Conservation (phyloP, 2,888 invertebrate genomes). For the Oscheius sp. region DNA sequence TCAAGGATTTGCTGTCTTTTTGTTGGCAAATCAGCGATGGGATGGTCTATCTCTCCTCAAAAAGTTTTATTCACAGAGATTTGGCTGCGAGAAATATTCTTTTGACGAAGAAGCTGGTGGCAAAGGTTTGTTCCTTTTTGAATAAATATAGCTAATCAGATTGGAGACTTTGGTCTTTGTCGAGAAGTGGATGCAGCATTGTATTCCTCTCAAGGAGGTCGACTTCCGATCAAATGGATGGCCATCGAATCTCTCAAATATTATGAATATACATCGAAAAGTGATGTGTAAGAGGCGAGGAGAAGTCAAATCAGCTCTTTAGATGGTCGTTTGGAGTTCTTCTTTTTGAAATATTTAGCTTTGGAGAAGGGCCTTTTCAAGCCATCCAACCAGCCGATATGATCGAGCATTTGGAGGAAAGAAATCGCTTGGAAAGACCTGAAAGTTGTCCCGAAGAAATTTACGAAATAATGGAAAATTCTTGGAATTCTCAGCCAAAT, state of each 20-base stretch:
- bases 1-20: conserved; percentile 56
- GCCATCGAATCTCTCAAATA: conserved; percentile 57
- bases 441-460: conserved; percentile 50
- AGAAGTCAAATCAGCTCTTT: too few species aligned
- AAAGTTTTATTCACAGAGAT: background rate
- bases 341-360: conserved; percentile 56
- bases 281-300: conserved; percentile 53
- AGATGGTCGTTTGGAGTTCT: conserved; percentile 61
- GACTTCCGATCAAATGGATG: conserved; percentile 65
- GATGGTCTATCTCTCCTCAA: background rate
- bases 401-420: conserved; percentile 50
- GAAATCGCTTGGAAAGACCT: conserved; percentile 47
- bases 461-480: conserved; percentile 48
- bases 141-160: conserved; percentile 31
- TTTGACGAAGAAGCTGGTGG: conserved; percentile 51
- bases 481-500: conserved; percentile 39
- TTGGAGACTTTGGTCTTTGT: conserved; percentile 62
- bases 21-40: conserved; percentile 61
- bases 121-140: conserved; percentile 42
- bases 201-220: conserved; percentile 59
- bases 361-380: conserved; percentile 55
- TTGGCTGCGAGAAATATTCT: conserved; percentile 58
- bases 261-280: conserved; percentile 53
- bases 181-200: conserved; percentile 54
- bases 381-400: conserved; percentile 56